Evolutionary conservation across 2,888 invertebrate species (phyloP), one percentile per base, ranked within the genome.

Genomic region (Phortica okadai): DNA sequence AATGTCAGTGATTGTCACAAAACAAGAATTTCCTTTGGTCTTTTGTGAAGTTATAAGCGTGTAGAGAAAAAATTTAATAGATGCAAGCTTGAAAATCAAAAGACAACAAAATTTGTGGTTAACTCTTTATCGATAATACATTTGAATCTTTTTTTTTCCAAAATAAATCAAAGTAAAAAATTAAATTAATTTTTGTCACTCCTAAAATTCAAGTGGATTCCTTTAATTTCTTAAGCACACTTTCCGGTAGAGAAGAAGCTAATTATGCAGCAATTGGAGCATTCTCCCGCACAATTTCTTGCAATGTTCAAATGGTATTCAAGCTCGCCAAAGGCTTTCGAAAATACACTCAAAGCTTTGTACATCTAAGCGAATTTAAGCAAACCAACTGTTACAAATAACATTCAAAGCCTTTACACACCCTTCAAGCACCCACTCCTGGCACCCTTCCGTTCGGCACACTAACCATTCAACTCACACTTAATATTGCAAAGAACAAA

Each of bases 361-460:
- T 6, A 14, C 2, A 50, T 8, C 50, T 50, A 14, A 50, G 50
- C 50, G 50, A 8, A 50, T 50, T 86, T 84, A 80, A 78, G 56
- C 45, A 78, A 80, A 75, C 80, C 86, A 84, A 83, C 87, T 84
- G 85, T 78, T 83, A 77, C 73, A 75, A 84, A 83, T 64, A 62
- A 16, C 44, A 25, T 25, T 33, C 56, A 72, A 75, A 58, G 59
- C 69, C 62, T 75, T n/a, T 54, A n/a, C 72, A 50, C 62, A 33
- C 59, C n/a, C 50, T 56, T 21, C 50, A 3, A 14, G 14, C 33
- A 21, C 16, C 33, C 50, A 33, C 58, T 59, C 10, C 11, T 14
- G 16, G 6, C 11, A 66, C 64, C 74, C 70, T 66, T 42, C 67
- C 59, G 66, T 69, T 11, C 33, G 66, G 41, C 77, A 72, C 45